A percentile compares a stretch with the other conserved stretches of the same genome.
These are phyloP conservation scores for Cololabis saira DNA, from an alignment of 2,113 vertebrate genomes.

Conservation along the genomic window DNA sequence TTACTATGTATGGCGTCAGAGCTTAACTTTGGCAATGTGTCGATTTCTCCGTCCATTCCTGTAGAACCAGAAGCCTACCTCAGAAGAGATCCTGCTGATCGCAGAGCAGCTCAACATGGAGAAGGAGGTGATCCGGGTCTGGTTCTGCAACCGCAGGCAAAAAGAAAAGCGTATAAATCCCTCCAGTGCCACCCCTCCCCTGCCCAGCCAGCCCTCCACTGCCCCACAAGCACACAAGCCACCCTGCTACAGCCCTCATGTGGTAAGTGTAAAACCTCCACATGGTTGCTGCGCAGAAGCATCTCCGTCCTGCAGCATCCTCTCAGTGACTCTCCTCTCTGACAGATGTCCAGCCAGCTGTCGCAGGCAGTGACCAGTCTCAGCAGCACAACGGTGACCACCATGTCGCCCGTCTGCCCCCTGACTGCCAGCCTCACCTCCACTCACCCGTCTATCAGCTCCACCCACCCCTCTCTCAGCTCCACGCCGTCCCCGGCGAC, in stretches of 20 bases:
- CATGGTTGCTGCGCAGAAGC: neutral
- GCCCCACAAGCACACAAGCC: constrained; percentile 81
- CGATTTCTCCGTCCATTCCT: neutral
- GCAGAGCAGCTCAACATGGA: constrained; percentile 95
- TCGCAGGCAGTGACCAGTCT: constrained; percentile 90
- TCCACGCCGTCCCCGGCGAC: constrained; percentile 86
- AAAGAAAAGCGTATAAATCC: constrained; percentile 95
- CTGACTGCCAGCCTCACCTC: constrained; percentile 86
- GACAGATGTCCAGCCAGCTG: constrained; percentile 82
- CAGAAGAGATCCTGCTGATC: constrained; percentile 93
- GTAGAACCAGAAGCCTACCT: constrained; percentile 96
- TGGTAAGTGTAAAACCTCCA: constrained; percentile 59
- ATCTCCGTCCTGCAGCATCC: neutral
- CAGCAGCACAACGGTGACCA: constrained; percentile 91
- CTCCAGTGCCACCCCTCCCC: constrained; percentile 87
- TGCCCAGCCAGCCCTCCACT: constrained; percentile 83
- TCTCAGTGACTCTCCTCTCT: constrained; percentile 4
- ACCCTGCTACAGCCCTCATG: constrained; percentile 87
- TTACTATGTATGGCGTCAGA: no score
- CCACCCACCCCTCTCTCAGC: constrained; percentile 83
- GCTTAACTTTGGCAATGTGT: neutral
- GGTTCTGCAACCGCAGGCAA: constrained; percentile 95
- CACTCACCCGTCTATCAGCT: constrained; percentile 83
- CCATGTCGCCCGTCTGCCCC: constrained; percentile 88
- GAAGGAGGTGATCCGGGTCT: constrained; percentile 94